phyloP scores from a whole-genome alignment of 2,113 vertebrate genomes.

The Planiliza haematocheilus region DNA sequence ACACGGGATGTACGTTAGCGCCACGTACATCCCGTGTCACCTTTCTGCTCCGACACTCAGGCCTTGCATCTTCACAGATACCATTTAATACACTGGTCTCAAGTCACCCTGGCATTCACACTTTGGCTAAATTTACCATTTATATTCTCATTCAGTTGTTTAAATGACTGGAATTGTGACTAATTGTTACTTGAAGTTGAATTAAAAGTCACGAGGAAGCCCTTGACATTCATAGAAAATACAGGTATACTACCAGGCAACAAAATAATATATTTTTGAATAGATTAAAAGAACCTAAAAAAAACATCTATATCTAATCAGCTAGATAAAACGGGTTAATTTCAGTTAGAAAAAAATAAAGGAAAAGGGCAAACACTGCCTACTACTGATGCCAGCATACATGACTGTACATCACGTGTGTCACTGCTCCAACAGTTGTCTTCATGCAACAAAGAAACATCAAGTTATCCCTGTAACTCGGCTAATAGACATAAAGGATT shows the following conservation, averaged over 20 bases:
- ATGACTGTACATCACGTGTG: slow-evolving; percentile 87
- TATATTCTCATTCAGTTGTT: slow-evolving; percentile 32
- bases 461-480: slow-evolving; percentile 85
- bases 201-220: slow-evolving; percentile 87
- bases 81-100: slow-evolving; percentile 26
- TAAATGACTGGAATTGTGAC: slow-evolving; percentile 28
- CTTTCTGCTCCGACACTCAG: slow-evolving; percentile 17
- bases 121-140: slow-evolving; percentile 65
- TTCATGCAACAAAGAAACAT: slow-evolving; percentile 90
- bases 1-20: slow-evolving; percentile 7
- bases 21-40: slow-evolving; percentile 20
- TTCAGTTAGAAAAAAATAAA: slow-evolving; percentile 78
- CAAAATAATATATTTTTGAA: slow-evolving; percentile 90
- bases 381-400: slow-evolving; percentile 87
- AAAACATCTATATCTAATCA: slow-evolving; percentile 57
- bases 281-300: slow-evolving; percentile 87
- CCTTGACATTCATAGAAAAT: slow-evolving; percentile 94
- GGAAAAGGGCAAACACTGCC: slow-evolving; percentile 90
- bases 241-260: slow-evolving; percentile 90
- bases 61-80: slow-evolving; percentile 25
- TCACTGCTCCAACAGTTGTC: slow-evolving; percentile 85
- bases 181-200: slow-evolving; percentile 29
- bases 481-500: slow-evolving; percentile 74
- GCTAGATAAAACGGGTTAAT: slow-evolving; percentile 58
- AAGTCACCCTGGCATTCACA: slow-evolving; percentile 40